Conservation (phyloP, 2,888 invertebrate genomes). For the Athetis lepigone region DNA sequence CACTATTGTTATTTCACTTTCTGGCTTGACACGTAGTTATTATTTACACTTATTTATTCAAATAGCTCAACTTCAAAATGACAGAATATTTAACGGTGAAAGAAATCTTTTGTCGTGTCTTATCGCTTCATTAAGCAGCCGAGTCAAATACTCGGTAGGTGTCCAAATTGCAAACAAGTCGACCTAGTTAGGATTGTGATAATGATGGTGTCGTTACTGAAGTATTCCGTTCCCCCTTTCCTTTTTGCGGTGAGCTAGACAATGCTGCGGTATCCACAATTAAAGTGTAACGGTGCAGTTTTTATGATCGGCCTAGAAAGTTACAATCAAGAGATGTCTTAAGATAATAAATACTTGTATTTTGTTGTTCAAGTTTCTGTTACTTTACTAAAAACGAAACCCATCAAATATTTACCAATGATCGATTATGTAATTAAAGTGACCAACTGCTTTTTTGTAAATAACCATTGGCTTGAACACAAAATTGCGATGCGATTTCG, state of each 20-base stretch:
- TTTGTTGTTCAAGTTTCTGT: no score
- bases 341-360: neutral
- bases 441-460: no score
- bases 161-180: conserved; percentile 21
- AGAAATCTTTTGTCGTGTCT: conserved; percentile 33
- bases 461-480: no score
- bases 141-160: conserved; percentile 16
- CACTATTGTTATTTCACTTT: neutral
- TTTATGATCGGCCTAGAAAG: conserved; percentile 16
- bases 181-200: conserved; percentile 22
- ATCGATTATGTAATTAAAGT: no score
- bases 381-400: neutral
- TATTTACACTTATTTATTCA: neutral
- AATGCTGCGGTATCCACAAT: conserved; percentile 7
- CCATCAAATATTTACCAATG: neutral
- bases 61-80: neutral
- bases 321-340: neutral
- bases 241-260: conserved; percentile 12
- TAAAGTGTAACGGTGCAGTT: conserved; percentile 7
- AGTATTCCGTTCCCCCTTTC: conserved; percentile 22
- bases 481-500: no score
- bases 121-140: conserved; percentile 43
- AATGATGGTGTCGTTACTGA: conserved; percentile 10
- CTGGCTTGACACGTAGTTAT: neutral
- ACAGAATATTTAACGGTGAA: conserved; percentile 18